Evolutionary conservation across 2,888 invertebrate genomes (phyloP), one percentile per base, ranked within the genome.

Genomic region (Mimas tiliae): DNA sequence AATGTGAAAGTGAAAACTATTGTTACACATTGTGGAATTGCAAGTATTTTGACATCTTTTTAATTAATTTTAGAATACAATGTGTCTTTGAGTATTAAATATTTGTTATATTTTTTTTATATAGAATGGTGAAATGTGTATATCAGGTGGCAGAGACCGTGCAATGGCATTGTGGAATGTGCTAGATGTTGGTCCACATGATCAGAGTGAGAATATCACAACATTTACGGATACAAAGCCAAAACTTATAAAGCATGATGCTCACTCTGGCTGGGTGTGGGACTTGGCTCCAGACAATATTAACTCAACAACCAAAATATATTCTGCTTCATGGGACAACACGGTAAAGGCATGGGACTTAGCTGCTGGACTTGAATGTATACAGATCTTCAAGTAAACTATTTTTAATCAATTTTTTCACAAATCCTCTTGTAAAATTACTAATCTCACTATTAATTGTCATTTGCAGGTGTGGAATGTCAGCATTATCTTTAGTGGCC

Each of bases 261-360:
- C 95, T 1, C 95, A 95, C 72, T 84, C 90, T 0, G 95, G 95
- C 52, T 95, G 95, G 95, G 94, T 95, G 11, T 95, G 95, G 95
- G 95, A 94, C 72, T 81, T 95, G 38, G 92, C 94, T 6, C 85
- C 94, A 21, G 90, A 93, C 69, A 80, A 84, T 66, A 74, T 85
- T 47, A 81, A 87, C 16, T 82, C 87, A 69, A 87, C 94, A 21
- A 79, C 91, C 6, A 88, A 86, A 63, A 76, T 95, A 52, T 95
- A 94, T 74, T 95, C 95, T 47, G 95, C 95, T 19, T 95, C 95
- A 47, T 95, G 95, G 95, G 95, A 95, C 78, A 91, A 93, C 68
- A 94, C 91, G 50, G 93, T 95, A 0, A 95, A 95, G 80, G 91
- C 93, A 3, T 95, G 95, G 95, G 91, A 93, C 68, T 81, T 94